These are phyloP conservation scores for Lepus oiostolus DNA, from an alignment of 2,797 vertebrate species.

Conservation along the genomic window DNA sequence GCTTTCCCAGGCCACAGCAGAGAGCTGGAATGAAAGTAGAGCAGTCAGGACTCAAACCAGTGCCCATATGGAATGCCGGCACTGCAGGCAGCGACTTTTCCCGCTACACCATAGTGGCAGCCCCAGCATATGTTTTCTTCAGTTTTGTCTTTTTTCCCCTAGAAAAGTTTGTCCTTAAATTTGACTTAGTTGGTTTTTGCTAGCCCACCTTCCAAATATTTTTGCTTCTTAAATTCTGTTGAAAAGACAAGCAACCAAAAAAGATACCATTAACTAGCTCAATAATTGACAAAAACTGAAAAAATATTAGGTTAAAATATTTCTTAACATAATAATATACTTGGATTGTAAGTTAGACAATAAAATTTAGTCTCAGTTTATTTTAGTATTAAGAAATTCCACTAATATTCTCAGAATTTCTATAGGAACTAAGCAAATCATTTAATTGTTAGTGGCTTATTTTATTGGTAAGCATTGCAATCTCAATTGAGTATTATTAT, in stretches of 20 bases:
- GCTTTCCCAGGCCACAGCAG: no score
- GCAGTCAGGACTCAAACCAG: no score
- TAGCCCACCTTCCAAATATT: not conserved
- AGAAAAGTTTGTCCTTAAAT: not conserved
- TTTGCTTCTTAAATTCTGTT: not conserved
- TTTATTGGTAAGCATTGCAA: not conserved
- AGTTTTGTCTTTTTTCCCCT: not conserved
- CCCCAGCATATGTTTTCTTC: not conserved
- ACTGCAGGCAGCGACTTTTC: no score
- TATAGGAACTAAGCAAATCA: not conserved
- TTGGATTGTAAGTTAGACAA: not conserved
- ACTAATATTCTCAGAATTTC: slow-evolving; percentile 3
- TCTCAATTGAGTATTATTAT: not conserved
- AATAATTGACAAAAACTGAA: not conserved
- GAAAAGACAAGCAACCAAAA: not conserved
- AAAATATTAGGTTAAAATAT: not conserved
- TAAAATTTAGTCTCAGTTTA: not conserved
- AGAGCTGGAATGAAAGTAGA: no score
- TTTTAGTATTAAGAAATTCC: not conserved
- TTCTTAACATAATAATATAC: not conserved
- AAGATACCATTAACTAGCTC: not conserved
- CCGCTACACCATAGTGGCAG: no score
- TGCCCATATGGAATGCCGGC: no score
- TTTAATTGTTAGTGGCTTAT: not conserved
- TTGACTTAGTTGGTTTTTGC: slow-evolving; percentile 30